Percentiles rank a stretch among this genome's conserved stretches.
These are phyloP conservation scores for Hylaea fasciaria DNA, from an alignment of 2,888 invertebrate genomes.

Conservation along the genomic window DNA sequence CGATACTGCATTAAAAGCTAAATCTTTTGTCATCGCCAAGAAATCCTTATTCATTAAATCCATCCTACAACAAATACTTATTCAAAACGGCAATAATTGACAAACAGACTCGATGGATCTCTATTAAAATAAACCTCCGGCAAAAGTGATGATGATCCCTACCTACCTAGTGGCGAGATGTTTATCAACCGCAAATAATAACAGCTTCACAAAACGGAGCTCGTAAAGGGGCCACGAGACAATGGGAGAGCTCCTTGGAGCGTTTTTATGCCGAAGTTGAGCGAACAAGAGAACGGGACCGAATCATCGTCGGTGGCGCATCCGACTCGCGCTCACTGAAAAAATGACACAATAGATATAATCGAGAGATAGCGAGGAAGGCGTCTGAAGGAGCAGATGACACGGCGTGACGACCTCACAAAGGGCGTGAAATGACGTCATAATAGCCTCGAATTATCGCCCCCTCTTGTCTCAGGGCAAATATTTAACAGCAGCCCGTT, in stretches of 20 bases:
- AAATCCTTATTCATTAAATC: constrained; percentile 72
- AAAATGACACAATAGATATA: constrained; percentile 84
- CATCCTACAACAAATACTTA: constrained; percentile 65
- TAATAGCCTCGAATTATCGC: constrained; percentile 85
- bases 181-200: constrained; percentile 85
- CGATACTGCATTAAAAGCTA: constrained; percentile 52
- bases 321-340: constrained; percentile 78
- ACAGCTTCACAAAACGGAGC: constrained; percentile 81
- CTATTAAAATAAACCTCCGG: constrained; percentile 74
- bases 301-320: constrained; percentile 84
- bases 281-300: constrained; percentile 78
- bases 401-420: constrained; percentile 83
- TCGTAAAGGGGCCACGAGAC: constrained; percentile 83
- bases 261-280: constrained; percentile 80
- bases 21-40: constrained; percentile 60
- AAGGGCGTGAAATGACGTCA: constrained; percentile 85
- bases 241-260: constrained; percentile 77
- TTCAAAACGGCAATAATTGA: constrained; percentile 72
- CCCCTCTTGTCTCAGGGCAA: constrained; percentile 84
- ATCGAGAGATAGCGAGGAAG: constrained; percentile 82
- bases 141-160: constrained; percentile 82
- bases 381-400: constrained; percentile 84
- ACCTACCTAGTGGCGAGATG: constrained; percentile 83
- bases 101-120: constrained; percentile 70
- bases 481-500: constrained; percentile 83